These are phyloP conservation scores for Drosophila repletoides DNA, from an alignment of 1,140 invertebrate species.

Conservation along the genomic window DNA sequence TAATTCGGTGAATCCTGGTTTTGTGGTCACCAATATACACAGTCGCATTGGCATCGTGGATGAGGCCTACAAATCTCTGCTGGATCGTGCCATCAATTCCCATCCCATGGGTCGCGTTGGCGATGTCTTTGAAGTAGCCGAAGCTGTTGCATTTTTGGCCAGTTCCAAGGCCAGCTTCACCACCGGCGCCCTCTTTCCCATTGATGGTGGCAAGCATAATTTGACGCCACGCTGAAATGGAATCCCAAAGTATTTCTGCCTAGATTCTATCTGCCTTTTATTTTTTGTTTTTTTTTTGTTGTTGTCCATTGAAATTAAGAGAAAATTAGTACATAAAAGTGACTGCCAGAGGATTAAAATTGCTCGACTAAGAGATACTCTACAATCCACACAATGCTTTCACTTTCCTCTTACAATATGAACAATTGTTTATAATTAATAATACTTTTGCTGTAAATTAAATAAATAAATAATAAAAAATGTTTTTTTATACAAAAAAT, in stretches of 20 bases:
- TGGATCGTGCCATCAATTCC: conserved; percentile 88
- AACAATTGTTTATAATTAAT: too few species aligned
- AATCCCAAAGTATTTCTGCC: conserved; percentile 6
- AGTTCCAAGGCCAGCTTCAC: conserved; percentile 91
- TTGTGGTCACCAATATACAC: conserved; percentile 92
- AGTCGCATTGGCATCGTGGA: conserved; percentile 89
- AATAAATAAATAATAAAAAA: too few species aligned
- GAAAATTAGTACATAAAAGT: too few species aligned
- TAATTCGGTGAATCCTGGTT: conserved; percentile 93
- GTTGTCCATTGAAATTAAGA: too few species aligned
- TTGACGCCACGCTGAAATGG: conserved; percentile 64
- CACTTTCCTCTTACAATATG: too few species aligned
- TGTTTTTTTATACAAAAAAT: too few species aligned
- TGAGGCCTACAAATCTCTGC: conserved; percentile 88
- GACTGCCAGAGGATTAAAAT: too few species aligned
- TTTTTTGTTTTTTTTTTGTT: conserved; percentile 13
- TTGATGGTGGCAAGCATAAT: conserved; percentile 87
- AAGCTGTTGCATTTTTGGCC: conserved; percentile 91
- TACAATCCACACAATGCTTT: too few species aligned
- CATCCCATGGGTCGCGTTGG: conserved; percentile 93
- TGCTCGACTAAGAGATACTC: too few species aligned
- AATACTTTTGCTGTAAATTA: too few species aligned
- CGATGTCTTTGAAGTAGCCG: conserved; percentile 89
- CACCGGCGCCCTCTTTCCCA: conserved; percentile 90
- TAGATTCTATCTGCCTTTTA: not conserved